Evolutionary conservation across 2,797 vertebrate species (phyloP), one percentile per base, ranked within the genome.

Genomic region (Antennarius maculatus): DNA sequence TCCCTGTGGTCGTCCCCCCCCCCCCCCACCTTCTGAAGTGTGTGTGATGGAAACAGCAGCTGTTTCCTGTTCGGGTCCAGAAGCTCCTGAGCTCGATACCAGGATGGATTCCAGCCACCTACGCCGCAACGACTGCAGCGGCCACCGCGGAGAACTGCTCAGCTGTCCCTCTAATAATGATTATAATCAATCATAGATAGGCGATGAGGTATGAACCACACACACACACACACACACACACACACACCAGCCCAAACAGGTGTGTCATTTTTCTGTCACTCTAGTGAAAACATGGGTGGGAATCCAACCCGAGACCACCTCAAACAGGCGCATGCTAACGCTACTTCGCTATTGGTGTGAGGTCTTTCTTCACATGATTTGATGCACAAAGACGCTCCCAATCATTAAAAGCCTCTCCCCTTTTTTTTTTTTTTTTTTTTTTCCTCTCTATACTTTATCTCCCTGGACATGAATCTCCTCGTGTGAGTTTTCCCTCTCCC

Each of bases 111-210:
- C 49, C 56, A 14, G 28, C 60, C 43, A 23, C 18, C 18, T 7
- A 58, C 49, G 3, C 53, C 16, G 37, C 62, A 55, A 74, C 43
- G 60, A 61, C 67, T 57, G 64, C 11, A 53, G 76, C 23, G 28
- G 43, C 60, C 53, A 37, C 48, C 57, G 66, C n/a, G n/a, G 68
- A 55, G 54, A 54, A 49, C 73, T 39, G 39, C 69, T 60, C 68
- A 48, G 54, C 72, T 16, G 18, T 76, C 79, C 69, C 74, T 76
- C 76, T 72, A 79, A 66, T 86, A 84, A 87, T 83, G 79, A 84
- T 72, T 57, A 60, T 62, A 76, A 87, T 89, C 84, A 86, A 88
- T 87, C 84, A 88, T 66, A 80, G 56, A 81, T 79, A 71, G 77
- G 48, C 18, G 42, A 51, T 18, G 45, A 81, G 37, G 65, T 69